These are phyloP conservation scores for Sycophila sp. DNA, from an alignment of 1,140 invertebrate species.

Conservation along the genomic window DNA sequence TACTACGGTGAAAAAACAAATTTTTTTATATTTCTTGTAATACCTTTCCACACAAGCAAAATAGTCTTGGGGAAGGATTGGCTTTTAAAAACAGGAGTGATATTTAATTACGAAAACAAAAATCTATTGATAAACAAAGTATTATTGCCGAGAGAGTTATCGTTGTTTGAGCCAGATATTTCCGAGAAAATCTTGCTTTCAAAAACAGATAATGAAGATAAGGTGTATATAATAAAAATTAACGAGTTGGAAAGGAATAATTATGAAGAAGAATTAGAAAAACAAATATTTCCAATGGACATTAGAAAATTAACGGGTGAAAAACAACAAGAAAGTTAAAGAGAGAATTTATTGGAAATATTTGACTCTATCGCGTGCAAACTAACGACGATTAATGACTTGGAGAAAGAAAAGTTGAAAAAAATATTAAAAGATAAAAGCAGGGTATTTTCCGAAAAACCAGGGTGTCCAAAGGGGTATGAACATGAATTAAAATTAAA, in stretches of 20 bases:
- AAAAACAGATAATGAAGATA: background rate
- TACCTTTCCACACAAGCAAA: background rate
- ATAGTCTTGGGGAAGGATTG: background rate
- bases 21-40: background rate
- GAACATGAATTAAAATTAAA: background rate
- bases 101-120: background rate
- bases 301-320: background rate
- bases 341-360: background rate
- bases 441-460: conserved; percentile 5
- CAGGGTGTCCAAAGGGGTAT: background rate
- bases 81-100: background rate
- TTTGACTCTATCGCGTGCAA: background rate
- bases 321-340: background rate
- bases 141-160: background rate
- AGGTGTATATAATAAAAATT: background rate
- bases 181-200: background rate
- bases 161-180: background rate
- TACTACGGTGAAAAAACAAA: background rate
- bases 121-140: background rate
- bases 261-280: no score
- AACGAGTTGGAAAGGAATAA: background rate
- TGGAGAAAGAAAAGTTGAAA: background rate
- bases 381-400: background rate
- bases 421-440: background rate
- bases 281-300: background rate